A percentile compares a stretch with the other conserved stretches of the same genome.
phyloP scores from a whole-genome alignment of 2,888 invertebrate genomes.

The Diadegma fenestrale region DNA sequence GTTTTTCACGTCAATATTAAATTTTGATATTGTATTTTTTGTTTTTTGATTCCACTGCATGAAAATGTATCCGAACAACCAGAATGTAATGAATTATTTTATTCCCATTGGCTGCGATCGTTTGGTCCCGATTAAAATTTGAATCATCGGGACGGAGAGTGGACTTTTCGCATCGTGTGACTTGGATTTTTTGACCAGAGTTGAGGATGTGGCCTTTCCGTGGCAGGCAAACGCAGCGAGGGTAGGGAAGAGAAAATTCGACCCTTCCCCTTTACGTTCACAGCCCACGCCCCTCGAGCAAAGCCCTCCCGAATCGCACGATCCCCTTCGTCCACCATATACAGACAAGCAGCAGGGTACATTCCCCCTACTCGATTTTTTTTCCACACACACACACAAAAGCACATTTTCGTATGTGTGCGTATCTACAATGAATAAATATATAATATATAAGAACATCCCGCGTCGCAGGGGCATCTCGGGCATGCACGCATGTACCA shows the following conservation, averaged over 20 bases:
- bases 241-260: constrained; percentile 42
- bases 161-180: constrained; percentile 60
- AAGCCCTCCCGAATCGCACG: constrained; percentile 76
- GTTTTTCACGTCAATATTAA: not conserved
- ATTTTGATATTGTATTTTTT: not conserved
- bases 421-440: constrained; percentile 1
- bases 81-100: not conserved
- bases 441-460: not conserved
- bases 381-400: constrained; percentile 14
- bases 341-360: constrained; percentile 23
- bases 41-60: not conserved
- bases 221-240: not conserved
- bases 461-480: not conserved
- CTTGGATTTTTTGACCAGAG: constrained; percentile 38
- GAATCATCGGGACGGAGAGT: not conserved
- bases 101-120: not conserved
- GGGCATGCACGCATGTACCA: not conserved
- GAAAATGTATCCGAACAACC: not conserved
- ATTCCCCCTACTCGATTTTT: constrained; percentile 54
- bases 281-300: constrained; percentile 75
- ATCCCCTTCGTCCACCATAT: constrained; percentile 70
- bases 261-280: constrained; percentile 60
- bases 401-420: not conserved
- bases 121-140: not conserved
- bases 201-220: constrained; percentile 25